Conservation (phyloP, 2,888 invertebrate species). For the Tetropium fuscum region DNA sequence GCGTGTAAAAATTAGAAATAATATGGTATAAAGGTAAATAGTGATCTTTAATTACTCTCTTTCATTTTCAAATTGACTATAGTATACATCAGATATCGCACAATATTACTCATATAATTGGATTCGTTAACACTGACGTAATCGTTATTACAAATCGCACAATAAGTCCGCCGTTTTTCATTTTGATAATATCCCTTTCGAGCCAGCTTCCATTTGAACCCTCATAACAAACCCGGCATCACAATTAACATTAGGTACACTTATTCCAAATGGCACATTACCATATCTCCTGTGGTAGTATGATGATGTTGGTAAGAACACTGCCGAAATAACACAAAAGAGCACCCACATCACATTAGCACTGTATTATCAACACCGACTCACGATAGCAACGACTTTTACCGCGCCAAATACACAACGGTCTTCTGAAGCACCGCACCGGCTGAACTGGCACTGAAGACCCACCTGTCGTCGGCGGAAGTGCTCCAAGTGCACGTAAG, state of each 20-base stretch:
- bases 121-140: too few relatives aligned
- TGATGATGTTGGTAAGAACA: constrained; percentile 20
- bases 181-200: too few relatives aligned
- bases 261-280: constrained; percentile 16
- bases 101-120: too few relatives aligned
- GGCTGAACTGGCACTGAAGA: constrained; percentile 22
- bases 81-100: too few relatives aligned
- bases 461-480: constrained; percentile 47
- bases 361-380: constrained; percentile 17
- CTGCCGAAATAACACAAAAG: constrained; percentile 28
- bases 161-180: too few relatives aligned
- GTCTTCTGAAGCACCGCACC: constrained; percentile 24
- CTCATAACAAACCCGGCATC: neutral
- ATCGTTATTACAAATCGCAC: too few relatives aligned
- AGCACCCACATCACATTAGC: constrained; percentile 39
- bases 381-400: constrained; percentile 17
- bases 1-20: too few relatives aligned
- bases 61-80: too few relatives aligned
- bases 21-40: too few relatives aligned
- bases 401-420: constrained; percentile 16
- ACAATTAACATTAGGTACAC: neutral
- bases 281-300: constrained; percentile 35
- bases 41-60: too few relatives aligned
- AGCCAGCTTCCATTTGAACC: too few relatives aligned
- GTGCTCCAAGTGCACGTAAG: constrained; percentile 44